These are phyloP conservation scores for Coptotermes formosanus DNA, from an alignment of 1,140 invertebrate genomes.

Conservation along the genomic window DNA sequence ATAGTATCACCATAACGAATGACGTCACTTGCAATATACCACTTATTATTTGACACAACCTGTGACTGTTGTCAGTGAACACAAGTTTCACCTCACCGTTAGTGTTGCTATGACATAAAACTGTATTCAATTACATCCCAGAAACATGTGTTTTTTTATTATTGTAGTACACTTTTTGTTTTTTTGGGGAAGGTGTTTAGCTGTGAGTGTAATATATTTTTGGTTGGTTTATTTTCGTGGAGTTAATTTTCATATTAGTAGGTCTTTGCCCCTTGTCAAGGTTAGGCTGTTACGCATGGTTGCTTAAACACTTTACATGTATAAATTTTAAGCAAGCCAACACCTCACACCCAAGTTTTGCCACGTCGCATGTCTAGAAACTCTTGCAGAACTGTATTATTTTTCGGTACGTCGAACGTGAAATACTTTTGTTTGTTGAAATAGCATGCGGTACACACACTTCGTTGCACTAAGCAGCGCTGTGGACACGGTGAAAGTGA, in stretches of 20 bases:
- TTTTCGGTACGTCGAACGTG: neutral
- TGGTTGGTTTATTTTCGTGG: neutral
- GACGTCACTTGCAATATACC: too few species aligned
- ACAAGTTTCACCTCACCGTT: too few species aligned
- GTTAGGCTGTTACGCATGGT: neutral
- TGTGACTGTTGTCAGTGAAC: too few species aligned
- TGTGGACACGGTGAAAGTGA: too few species aligned
- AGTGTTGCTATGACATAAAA: too few species aligned
- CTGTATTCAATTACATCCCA: neutral
- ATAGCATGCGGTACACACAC: too few species aligned
- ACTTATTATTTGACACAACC: too few species aligned
- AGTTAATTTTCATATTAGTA: neutral
- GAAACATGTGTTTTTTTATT: too few species aligned
- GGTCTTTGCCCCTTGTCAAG: neutral
- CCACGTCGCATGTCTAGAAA: neutral
- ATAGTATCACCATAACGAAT: too few species aligned
- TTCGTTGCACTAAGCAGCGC: too few species aligned
- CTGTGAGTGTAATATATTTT: neutral
- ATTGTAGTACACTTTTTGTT: neutral
- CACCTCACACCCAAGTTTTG: neutral
- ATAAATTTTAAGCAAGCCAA: neutral
- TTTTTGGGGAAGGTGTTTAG: neutral
- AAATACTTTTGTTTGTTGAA: too few species aligned
- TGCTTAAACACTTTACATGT: neutral
- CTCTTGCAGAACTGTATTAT: neutral